Evolutionary conservation across 1,140 invertebrate species (phyloP).

Genomic region (Philopotamus ludificatus): DNA sequence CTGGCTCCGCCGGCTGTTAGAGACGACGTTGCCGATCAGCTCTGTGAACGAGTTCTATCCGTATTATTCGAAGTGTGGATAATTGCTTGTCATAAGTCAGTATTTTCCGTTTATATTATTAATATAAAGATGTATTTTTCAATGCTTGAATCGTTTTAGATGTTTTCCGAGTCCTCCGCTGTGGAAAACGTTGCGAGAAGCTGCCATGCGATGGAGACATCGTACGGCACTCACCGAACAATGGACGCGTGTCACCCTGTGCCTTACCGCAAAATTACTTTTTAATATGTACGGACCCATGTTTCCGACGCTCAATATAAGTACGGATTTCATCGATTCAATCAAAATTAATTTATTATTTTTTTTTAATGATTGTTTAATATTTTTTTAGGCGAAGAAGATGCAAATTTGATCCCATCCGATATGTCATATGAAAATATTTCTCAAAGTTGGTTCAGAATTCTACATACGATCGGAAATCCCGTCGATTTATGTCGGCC

Average conservation of each 20-base stretch:
- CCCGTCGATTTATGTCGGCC: conserved; percentile 89
- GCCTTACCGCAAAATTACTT: conserved; percentile 80
- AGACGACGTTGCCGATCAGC: conserved; percentile 91
- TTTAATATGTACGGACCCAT: conserved; percentile 86
- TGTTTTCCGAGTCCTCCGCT: conserved; percentile 88
- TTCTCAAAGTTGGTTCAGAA: conserved; percentile 91
- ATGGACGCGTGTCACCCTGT: conserved; percentile 92
- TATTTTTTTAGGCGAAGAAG: conserved; percentile 72
- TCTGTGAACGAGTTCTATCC: conserved; percentile 90
- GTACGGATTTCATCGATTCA: conserved; percentile 54
- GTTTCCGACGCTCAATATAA: conserved; percentile 83
- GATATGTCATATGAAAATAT: conserved; percentile 87
- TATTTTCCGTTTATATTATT: not conserved
- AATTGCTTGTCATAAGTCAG: conserved; percentile 71
- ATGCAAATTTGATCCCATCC: conserved; percentile 73
- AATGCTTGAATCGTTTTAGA: conserved; percentile 58
- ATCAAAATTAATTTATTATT: conserved; percentile 4
- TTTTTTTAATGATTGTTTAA: conserved; percentile 9
- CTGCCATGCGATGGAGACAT: conserved; percentile 91
- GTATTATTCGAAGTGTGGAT: conserved; percentile 96
- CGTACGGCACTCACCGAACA: conserved; percentile 88
- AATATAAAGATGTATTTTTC: not conserved
- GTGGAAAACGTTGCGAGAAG: conserved; percentile 94
- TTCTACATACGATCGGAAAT: conserved; percentile 90
- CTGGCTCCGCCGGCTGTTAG: conserved; percentile 88